Percentiles rank a stretch among this genome's conserved stretches.
Evolutionary conservation across 2,888 invertebrate genomes (phyloP).

Genomic region (Hylaea fasciaria): DNA sequence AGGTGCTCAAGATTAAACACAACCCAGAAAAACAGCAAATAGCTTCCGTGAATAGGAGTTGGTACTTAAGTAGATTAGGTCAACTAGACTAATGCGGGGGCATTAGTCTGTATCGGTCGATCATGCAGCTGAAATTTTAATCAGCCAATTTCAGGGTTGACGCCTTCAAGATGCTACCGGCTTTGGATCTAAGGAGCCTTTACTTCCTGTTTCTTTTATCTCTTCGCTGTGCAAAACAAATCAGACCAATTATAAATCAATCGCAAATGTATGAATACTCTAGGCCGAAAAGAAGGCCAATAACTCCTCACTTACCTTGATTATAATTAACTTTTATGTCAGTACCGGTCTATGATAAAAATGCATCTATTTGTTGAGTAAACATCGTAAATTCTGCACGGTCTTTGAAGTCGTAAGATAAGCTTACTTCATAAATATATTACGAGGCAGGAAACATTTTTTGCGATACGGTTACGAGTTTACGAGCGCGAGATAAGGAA

Average conservation of each 20-base stretch:
- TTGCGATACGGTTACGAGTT: constrained; percentile 36
- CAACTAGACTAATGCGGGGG: constrained; percentile 3
- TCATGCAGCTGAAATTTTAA: constrained; percentile 34
- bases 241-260: constrained; percentile 59
- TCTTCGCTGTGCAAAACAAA: constrained; percentile 48
- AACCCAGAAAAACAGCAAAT: not conserved
- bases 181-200: constrained; percentile 47
- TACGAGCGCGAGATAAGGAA: constrained; percentile 37
- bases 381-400: constrained; percentile 61
- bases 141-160: constrained; percentile 44
- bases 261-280: constrained; percentile 63
- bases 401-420: constrained; percentile 60
- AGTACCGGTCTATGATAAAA: constrained; percentile 57
- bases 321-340: constrained; percentile 66
- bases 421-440: constrained; percentile 40
- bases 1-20: too few species aligned
- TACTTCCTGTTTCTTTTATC: constrained; percentile 53
- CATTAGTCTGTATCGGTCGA: constrained; percentile 36
- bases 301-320: constrained; percentile 61
- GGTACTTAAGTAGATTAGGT: constrained; percentile 14
- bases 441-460: constrained; percentile 43
- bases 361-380: constrained; percentile 65
- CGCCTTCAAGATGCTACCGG: constrained; percentile 45
- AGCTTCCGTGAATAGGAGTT: constrained; percentile 26
- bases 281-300: constrained; percentile 67